These are phyloP conservation scores for Lamprotornis superbus DNA, from an alignment of 2,113 vertebrate species.

Conservation along the genomic window DNA sequence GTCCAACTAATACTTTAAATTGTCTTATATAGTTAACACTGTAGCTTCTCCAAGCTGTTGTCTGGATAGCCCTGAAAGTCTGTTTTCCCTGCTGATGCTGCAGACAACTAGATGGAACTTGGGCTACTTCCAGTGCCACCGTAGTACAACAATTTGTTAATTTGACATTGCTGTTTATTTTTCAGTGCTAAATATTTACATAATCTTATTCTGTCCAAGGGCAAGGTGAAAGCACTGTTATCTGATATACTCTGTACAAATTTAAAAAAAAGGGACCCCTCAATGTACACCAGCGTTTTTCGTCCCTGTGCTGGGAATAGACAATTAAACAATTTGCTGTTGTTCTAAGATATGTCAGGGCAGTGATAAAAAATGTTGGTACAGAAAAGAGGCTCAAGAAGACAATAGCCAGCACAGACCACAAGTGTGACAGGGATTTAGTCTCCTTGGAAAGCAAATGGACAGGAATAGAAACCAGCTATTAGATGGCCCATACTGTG, in stretches of 20 bases:
- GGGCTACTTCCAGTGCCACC: slow-evolving; percentile 57
- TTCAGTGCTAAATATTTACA: slow-evolving; percentile 63
- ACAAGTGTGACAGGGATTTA: not conserved
- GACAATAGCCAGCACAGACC: not conserved
- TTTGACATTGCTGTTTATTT: slow-evolving; percentile 57
- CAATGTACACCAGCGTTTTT: not conserved
- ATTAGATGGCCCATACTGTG: not conserved
- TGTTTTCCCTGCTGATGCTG: slow-evolving; percentile 1
- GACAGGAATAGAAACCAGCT: not conserved
- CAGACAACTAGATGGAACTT: not conserved
- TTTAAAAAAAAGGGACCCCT: not conserved
- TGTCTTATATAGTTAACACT: not conserved
- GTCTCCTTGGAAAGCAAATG: not conserved
- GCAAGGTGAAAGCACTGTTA: slow-evolving; percentile 62
- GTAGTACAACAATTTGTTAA: slow-evolving; percentile 52
- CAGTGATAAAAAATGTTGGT: not conserved
- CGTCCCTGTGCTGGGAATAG: not conserved
- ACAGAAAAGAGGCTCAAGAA: not conserved
- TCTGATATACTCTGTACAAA: slow-evolving; percentile 28
- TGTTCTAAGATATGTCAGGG: not conserved
- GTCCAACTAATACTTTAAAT: not conserved
- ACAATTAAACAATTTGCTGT: not conserved
- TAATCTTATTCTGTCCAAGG: slow-evolving; percentile 43
- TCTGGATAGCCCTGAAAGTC: not conserved
- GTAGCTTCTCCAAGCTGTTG: not conserved